These are phyloP conservation scores for Melanogrammus aeglefinus DNA, from an alignment of 2,797 vertebrate genomes.

Conservation along the genomic window DNA sequence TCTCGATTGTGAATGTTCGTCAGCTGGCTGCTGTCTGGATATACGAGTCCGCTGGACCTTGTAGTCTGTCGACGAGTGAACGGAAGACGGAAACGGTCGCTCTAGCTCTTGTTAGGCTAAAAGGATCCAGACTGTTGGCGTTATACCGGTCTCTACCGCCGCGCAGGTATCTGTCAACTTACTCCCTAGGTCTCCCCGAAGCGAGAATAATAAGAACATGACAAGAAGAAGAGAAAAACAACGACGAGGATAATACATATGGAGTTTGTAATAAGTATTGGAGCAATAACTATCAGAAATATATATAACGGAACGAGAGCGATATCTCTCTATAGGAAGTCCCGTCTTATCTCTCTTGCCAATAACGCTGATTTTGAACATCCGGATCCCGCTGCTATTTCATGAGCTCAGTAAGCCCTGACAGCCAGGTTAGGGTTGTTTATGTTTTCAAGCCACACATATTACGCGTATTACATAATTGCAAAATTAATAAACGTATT, in stretches of 20 bases:
- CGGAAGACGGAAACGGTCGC: conserved; percentile 28
- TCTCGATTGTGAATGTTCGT: conserved; percentile 22
- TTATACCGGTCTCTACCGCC: neutral
- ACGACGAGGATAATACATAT: neutral
- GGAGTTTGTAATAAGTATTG: neutral
- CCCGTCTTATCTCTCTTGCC: too few relatives aligned
- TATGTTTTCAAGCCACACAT: too few relatives aligned
- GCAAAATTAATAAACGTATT: too few relatives aligned
- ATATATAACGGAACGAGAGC: neutral
- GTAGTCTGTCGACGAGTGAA: conserved; percentile 31
- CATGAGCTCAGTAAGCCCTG: too few relatives aligned
- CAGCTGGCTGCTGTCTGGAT: conserved; percentile 15
- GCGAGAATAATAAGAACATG: neutral
- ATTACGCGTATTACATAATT: too few relatives aligned
- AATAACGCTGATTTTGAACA: too few relatives aligned
- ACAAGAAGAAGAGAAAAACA: neutral
- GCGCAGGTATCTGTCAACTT: neutral
- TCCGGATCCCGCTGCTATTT: too few relatives aligned
- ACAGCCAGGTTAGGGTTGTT: too few relatives aligned
- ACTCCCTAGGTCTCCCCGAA: neutral
- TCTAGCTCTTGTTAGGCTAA: neutral
- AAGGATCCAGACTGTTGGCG: neutral
- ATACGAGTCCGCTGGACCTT: conserved; percentile 34
- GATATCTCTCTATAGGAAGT: too few relatives aligned
- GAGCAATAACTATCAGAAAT: neutral